Conservation (phyloP, 2,888 invertebrate species). For the Theristus sp. region DNA sequence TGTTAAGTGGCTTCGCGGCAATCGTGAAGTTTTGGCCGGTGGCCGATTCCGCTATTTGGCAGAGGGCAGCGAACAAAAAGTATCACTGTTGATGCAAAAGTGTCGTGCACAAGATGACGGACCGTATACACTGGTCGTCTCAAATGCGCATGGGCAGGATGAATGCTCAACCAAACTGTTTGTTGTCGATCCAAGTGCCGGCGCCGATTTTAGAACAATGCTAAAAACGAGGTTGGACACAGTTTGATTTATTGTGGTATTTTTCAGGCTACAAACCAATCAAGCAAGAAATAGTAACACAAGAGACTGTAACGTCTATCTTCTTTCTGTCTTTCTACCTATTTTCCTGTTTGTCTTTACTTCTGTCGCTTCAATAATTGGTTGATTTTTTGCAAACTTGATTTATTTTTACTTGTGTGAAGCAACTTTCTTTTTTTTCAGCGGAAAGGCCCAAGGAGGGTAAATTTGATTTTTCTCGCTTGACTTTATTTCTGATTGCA, state of each 20-base stretch:
- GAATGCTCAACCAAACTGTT: conserved; percentile 48
- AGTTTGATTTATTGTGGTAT: background rate
- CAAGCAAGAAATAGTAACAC: conserved; percentile 5
- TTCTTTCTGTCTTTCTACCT: too few species aligned
- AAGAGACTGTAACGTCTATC: too few species aligned
- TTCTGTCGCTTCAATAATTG: too few species aligned
- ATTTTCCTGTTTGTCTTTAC: too few species aligned
- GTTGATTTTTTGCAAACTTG: too few species aligned
- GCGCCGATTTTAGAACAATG: conserved; percentile 96
- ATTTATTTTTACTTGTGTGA: too few species aligned
- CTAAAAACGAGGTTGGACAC: conserved; percentile 53
- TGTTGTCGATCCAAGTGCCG: conserved; percentile 71
- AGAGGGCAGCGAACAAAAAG: conserved; percentile 49
- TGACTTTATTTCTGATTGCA: too few species aligned
- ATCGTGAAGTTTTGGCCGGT: conserved; percentile 57
- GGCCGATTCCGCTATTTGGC: conserved; percentile 86
- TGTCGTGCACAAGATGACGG: conserved; percentile 67
- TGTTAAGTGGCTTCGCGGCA: conserved; percentile 39
- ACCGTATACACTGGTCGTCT: conserved; percentile 72
- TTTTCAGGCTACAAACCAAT: too few species aligned
- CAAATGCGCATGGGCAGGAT: too few species aligned
- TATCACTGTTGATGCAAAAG: background rate
- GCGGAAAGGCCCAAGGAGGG: too few species aligned
- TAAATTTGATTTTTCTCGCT: too few species aligned
- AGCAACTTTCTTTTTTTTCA: too few species aligned